Evolutionary conservation across 2,797 vertebrate genomes (phyloP), one percentile per base, ranked within the genome.

Genomic region (Danionella dracula): DNA sequence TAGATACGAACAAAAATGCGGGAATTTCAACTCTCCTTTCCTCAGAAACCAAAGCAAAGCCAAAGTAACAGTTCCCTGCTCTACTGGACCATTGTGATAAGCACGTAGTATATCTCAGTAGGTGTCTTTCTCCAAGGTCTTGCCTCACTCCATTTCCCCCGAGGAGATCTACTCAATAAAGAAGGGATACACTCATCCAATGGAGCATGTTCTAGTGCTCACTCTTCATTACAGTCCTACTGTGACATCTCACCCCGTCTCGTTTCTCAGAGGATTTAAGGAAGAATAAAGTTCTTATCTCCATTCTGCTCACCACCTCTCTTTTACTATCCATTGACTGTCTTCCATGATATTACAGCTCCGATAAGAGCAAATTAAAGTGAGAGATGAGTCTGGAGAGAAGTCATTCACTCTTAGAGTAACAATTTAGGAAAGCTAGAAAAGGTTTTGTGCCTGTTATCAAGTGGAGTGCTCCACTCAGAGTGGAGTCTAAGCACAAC

Each of bases 231-330:
- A 58, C 54, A 59, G 54, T 58, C 48, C 17, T 45, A 60, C 56
- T 54, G 38, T 69, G 56, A 53, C 57, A 66, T 61, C 35, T 68
- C 57, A 37, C 57, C 56, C 54, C 40, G 10, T 49, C 27, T 72
- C 57, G 62, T 51, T 49, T 45, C 35, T 68, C 46, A 64, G 76
- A 81, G 77, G 82, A 79, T 85, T 78, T 84, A 81, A 71, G 62
- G 57, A 77, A 76, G 27, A 66, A 58, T 68, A 64, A 64, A 70
- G 20, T 38, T 64, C 41, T 60, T 70, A 63, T 49, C 23, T 6
- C 6, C 23, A 71, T 70, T 48, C 45, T 45, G 27, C 40, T 21
- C 32, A 17, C 35, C 29, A 44, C 41, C 19, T 16, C 21, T 42
- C 34, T 31, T 11, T 5, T 19, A 15, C n/a, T 31, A 48, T 50